Base-by-base conservation (phyloP, 2,888 invertebrate genomes). In the Entomobrya proxima region DNA sequence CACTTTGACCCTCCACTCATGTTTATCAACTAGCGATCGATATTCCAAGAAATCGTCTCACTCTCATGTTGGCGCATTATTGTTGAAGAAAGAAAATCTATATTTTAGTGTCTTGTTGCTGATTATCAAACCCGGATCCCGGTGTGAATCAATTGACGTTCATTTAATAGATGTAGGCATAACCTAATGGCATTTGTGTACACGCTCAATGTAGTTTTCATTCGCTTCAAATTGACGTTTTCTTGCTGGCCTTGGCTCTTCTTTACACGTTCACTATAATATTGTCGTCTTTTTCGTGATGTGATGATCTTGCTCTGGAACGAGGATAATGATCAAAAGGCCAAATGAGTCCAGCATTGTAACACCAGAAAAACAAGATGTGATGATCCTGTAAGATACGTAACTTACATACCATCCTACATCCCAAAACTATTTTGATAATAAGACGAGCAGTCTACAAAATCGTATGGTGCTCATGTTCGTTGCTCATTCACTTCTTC, bases 241-340 rank as follows among this genome's bases (percentile, higher is more conserved):
- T 27, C 40, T 75, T 77, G 77, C 55, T 77, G 55, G 77, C 77
- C 77, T 77, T 58, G 58, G 77, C 18, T 72, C 5, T 32, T 64
- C 15, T 64, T 35, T 47, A 44, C 21, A 47, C n/a, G 9, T 24
- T 64, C 3, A 3, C 35, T 64, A 4, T 6, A 18, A 15, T 18
- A 18, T 35, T 67, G 37, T 67, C 21, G 37, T 37, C 11, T 77
- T 4, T 27, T 58, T 75, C 18, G 37, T 67, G n/a, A n/a, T 30
- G 74, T 74, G 77, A 30, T 27, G 13, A 37, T n/a, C 58, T 58
- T 78, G 37, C 47, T 80, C 67, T 80, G 69, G 69, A 69, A 69
- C 52, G 21, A 52, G 75, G 84, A 87, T 87, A 87, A 85, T 87
- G 85, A 87, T 87, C 87, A 69, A 72, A 72, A 83, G 61, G 47